Evolutionary conservation across 2,888 invertebrate genomes (phyloP).

Genomic region (Eutolmus rufibarbis): DNA sequence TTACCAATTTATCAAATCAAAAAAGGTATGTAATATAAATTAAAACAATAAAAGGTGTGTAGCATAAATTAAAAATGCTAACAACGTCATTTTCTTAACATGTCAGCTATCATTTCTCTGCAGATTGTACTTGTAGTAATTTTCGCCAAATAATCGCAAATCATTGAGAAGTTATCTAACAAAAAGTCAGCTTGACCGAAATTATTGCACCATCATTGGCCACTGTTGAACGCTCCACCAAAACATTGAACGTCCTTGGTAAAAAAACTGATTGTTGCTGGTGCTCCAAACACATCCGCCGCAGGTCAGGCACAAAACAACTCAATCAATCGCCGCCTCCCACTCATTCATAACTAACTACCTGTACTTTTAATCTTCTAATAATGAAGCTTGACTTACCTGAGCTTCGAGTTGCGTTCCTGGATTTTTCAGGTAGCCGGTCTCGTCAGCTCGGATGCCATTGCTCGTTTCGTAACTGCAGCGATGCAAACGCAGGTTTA

Average conservation of each 20-base stretch:
- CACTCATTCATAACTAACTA: not conserved
- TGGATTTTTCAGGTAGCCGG: constrained; percentile 69
- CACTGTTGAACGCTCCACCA: not conserved
- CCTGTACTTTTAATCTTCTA: not conserved
- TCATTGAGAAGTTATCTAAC: not conserved
- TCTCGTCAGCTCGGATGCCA: constrained; percentile 70
- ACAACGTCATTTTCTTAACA: not conserved
- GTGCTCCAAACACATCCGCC: not conserved
- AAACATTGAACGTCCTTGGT: constrained; percentile 53
- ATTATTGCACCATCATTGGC: not conserved
- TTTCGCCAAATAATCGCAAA: not conserved
- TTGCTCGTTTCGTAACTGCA: constrained; percentile 71
- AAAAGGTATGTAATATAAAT: no score
- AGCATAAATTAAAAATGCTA: not conserved
- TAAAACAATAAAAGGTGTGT: not conserved
- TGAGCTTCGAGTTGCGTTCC: constrained; percentile 68
- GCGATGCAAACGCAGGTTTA: not conserved
- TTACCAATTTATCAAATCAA: no score
- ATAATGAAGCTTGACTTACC: constrained; percentile 53
- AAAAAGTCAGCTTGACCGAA: not conserved
- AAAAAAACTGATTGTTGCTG: not conserved
- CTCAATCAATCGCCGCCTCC: not conserved
- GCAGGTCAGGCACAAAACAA: not conserved
- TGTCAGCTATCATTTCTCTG: not conserved
- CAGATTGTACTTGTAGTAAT: not conserved